Percentiles rank a stretch among this genome's conserved stretches.
Evolutionary conservation across 2,113 vertebrate genomes (phyloP).

Genomic region (Isurus oxyrinchus): DNA sequence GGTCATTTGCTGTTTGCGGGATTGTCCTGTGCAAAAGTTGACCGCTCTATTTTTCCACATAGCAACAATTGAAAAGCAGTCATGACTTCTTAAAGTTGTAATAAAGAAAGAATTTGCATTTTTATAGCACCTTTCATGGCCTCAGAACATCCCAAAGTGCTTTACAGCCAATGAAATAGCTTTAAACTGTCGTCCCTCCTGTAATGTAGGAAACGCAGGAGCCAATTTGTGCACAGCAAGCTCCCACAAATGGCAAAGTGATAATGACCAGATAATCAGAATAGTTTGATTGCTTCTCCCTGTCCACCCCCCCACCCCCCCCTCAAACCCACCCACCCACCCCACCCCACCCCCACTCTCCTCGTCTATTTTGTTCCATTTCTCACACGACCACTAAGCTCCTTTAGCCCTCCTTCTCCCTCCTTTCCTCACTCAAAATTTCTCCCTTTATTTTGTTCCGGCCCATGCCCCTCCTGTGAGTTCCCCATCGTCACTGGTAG

Average conservation of each 20-base stretch:
- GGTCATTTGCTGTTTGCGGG: too few species aligned
- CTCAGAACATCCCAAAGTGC: neutral
- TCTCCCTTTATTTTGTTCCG: neutral
- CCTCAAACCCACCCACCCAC: too few species aligned
- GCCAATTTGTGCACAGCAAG: neutral
- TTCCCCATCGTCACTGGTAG: too few species aligned
- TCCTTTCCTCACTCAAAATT: neutral
- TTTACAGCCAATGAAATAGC: neutral
- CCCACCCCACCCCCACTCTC: neutral
- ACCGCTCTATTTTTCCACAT: too few species aligned
- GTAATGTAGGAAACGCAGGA: too few species aligned
- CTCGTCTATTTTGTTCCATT: neutral
- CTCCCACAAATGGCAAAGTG: neutral
- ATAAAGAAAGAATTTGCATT: neutral
- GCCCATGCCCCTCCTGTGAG: too few species aligned
- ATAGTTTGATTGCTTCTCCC: neutral
- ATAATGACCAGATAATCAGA: neutral
- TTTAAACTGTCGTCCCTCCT: too few species aligned
- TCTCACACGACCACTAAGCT: neutral
- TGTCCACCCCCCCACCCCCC: neutral
- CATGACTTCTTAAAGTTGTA: neutral
- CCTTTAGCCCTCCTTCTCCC: neutral
- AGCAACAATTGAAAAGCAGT: too few species aligned
- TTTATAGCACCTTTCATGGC: neutral
- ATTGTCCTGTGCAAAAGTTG: too few species aligned